Evolutionary conservation across 2,113 vertebrate genomes (phyloP).

Genomic region (Centropristis striata): DNA sequence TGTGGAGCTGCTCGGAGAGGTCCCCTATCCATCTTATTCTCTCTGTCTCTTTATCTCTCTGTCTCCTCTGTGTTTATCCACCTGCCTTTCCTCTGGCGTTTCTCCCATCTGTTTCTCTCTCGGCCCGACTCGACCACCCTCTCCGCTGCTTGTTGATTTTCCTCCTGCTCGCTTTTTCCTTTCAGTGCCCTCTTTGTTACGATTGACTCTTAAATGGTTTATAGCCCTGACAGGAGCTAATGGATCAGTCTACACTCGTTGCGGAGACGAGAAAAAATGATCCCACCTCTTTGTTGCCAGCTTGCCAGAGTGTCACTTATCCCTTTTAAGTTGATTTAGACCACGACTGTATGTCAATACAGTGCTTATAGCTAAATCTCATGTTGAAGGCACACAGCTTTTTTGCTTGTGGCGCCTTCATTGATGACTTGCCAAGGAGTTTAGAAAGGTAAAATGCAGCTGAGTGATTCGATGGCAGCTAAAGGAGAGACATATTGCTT

Average conservation of each 20-base stretch:
- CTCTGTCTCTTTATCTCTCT: slow-evolving; percentile 1
- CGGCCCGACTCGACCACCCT: neutral
- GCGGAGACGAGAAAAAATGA: slow-evolving; percentile 39
- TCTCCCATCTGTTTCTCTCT: slow-evolving; percentile 14
- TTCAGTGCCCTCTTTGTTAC: slow-evolving; percentile 25
- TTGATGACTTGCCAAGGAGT: slow-evolving; percentile 44
- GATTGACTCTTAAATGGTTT: slow-evolving; percentile 56
- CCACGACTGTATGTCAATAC: slow-evolving; percentile 41
- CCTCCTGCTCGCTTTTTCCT: slow-evolving; percentile 16
- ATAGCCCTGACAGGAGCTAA: slow-evolving; percentile 44
- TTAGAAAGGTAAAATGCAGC: slow-evolving; percentile 35
- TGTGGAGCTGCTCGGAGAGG: slow-evolving; percentile 97
- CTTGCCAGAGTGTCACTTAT: slow-evolving; percentile 47
- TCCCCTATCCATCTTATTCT: slow-evolving; percentile 62
- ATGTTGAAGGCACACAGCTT: slow-evolving; percentile 28
- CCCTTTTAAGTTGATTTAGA: slow-evolving; percentile 57
- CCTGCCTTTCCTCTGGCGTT: slow-evolving; percentile 34
- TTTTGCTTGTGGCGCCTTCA: slow-evolving; percentile 35
- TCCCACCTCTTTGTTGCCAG: slow-evolving; percentile 30
- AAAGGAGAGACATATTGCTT: slow-evolving; percentile 50
- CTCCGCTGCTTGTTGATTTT: slow-evolving; percentile 32
- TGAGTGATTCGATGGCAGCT: slow-evolving; percentile 32
- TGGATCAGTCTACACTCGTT: slow-evolving; percentile 38
- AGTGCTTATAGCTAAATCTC: slow-evolving; percentile 22
- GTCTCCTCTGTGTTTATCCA: slow-evolving; percentile 30